Conservation (phyloP, 2,888 invertebrate genomes). For the Synanthedon andrenaeformis region DNA sequence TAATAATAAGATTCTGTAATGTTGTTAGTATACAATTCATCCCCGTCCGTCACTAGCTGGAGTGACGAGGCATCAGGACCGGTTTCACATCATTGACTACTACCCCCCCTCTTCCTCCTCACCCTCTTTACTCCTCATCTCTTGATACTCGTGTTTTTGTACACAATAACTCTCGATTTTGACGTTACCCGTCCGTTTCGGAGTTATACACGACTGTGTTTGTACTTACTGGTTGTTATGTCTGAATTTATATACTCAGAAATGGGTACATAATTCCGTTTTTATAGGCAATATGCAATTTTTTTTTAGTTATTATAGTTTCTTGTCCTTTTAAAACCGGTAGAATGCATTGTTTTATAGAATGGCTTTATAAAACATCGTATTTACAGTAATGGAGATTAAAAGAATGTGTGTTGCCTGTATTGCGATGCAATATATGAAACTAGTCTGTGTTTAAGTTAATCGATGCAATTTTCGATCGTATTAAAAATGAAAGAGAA, state of each 20-base stretch:
- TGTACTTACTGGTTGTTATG: no score
- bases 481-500: slow-evolving; percentile 36
- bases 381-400: not conserved
- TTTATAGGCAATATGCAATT: no score
- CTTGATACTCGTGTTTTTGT: slow-evolving; percentile 34
- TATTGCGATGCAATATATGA: not conserved
- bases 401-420: not conserved
- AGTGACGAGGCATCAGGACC: slow-evolving; percentile 41
- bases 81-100: slow-evolving; percentile 66
- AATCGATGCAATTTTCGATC: slow-evolving; percentile 30
- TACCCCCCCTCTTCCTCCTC: slow-evolving; percentile 33
- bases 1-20: no score
- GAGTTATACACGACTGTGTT: not conserved
- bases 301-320: no score
- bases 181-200: slow-evolving; percentile 31
- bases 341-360: no score
- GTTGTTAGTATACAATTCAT: slow-evolving; percentile 50
- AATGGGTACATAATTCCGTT: no score
- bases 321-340: no score
- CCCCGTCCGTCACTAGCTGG: slow-evolving; percentile 52
- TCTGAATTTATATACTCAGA: no score
- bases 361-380: no score
- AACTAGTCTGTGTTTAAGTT: slow-evolving; percentile 6
- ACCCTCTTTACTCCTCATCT: slow-evolving; percentile 35
- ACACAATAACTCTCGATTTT: slow-evolving; percentile 51